These are phyloP conservation scores for Acanthaster planci DNA, from an alignment of 35 echinoderm and acorn worm species.

Conservation along the genomic window DNA sequence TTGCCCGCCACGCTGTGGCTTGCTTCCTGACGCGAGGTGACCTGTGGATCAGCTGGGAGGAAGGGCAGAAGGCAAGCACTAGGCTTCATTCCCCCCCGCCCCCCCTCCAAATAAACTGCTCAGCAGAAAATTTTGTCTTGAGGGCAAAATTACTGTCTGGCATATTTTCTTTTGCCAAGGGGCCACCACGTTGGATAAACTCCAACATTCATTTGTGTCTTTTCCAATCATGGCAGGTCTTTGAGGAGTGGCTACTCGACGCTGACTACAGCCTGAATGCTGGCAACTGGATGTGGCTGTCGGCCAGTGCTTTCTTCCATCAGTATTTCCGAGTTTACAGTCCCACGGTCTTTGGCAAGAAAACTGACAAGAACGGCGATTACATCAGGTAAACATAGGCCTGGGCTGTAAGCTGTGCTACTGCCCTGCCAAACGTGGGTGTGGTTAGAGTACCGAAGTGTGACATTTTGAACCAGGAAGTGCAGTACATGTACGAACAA, in stretches of 20 bases:
- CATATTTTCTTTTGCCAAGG: neutral
- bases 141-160: neutral
- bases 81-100: neutral
- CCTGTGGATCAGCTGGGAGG: constrained; percentile 86
- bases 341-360: constrained; percentile 81
- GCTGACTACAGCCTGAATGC: constrained; percentile 90
- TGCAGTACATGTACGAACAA: no score
- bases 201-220: neutral
- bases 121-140: neutral
- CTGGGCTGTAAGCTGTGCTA: no score
- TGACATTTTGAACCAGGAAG: no score
- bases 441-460: no score
- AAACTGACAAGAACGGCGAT: constrained; percentile 69
- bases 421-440: no score
- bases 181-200: no score
- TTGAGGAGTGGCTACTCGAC: constrained; percentile 77
- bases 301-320: constrained; percentile 91
- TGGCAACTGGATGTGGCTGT: constrained; percentile 95
- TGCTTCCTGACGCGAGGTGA: constrained; percentile 87
- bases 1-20: constrained; percentile 71
- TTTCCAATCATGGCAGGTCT: constrained; percentile 46
- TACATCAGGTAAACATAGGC: constrained; percentile 73
- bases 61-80: constrained; percentile 68
- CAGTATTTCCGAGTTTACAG: constrained; percentile 93
- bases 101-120: neutral